These are phyloP conservation scores for Drosophila parvula DNA, from an alignment of 1,140 invertebrate genomes.

Conservation along the genomic window DNA sequence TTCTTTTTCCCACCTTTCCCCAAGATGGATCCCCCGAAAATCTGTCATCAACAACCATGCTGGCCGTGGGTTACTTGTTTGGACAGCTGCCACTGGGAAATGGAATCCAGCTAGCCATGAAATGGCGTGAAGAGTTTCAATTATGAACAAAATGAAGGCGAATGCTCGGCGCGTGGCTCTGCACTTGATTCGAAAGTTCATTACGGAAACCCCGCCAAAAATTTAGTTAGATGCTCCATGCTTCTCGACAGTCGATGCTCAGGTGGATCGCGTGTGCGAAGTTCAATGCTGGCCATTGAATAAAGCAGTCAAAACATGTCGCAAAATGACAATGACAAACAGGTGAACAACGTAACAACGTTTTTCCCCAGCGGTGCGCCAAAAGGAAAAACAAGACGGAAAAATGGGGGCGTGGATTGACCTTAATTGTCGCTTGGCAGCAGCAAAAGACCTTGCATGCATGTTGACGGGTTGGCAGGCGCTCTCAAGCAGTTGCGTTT, in stretches of 20 bases:
- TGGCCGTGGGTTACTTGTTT: constrained; percentile 54
- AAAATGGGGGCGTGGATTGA: constrained; percentile 21
- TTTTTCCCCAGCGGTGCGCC: constrained; percentile 1
- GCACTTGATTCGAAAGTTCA: constrained; percentile 31
- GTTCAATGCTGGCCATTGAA: constrained; percentile 67
- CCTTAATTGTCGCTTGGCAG: constrained; percentile 73
- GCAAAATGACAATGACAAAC: constrained; percentile 68
- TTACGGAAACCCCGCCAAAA: constrained; percentile 31
- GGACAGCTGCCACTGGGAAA: constrained; percentile 60
- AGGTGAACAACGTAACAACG: constrained; percentile 24
- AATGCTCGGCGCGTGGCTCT: constrained; percentile 38
- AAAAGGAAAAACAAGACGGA: neutral
- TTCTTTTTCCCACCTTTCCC: constrained; percentile 1
- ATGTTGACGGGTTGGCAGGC: constrained; percentile 54
- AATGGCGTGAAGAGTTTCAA: constrained; percentile 55
- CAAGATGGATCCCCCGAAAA: neutral
- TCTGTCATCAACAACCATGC: constrained; percentile 31
- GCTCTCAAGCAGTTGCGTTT: constrained; percentile 31
- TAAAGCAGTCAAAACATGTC: constrained; percentile 70
- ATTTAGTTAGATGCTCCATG: neutral
- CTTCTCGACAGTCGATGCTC: constrained; percentile 16
- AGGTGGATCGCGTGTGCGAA: constrained; percentile 32
- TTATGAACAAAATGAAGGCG: constrained; percentile 26
- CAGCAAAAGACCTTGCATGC: constrained; percentile 57
- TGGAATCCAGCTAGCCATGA: constrained; percentile 2